These are phyloP conservation scores for Sebastes wilsoni DNA, from an alignment of 2,797 vertebrate genomes.

Conservation along the genomic window DNA sequence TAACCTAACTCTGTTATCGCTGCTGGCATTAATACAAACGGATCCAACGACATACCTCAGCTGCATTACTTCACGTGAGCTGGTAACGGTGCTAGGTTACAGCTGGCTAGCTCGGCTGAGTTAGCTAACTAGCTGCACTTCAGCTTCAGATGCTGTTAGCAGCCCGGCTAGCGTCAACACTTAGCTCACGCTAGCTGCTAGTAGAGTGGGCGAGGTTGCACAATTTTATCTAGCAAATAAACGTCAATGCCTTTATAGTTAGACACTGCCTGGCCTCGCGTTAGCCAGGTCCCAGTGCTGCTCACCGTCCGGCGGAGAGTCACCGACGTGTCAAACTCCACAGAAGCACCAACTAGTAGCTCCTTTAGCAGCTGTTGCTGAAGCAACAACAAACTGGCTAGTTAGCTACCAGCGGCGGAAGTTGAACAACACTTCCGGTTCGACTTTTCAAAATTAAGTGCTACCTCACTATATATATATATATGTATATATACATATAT, in stretches of 20 bases:
- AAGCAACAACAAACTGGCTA: neutral
- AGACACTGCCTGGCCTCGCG: neutral
- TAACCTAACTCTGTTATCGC: neutral
- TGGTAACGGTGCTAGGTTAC: neutral
- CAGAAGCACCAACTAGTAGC: neutral
- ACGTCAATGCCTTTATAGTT: neutral
- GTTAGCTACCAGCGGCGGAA: neutral
- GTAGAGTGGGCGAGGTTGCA: slow-evolving; percentile 25
- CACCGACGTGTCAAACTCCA: neutral
- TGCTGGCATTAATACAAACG: too few species aligned
- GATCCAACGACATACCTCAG: slow-evolving; percentile 31
- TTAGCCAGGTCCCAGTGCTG: neutral
- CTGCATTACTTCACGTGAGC: slow-evolving; percentile 23
- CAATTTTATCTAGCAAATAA: neutral
- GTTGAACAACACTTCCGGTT: slow-evolving; percentile 29
- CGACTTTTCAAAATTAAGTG: slow-evolving; percentile 27
- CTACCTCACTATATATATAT: neutral
- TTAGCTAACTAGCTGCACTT: slow-evolving; percentile 2
- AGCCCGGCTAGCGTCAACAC: neutral
- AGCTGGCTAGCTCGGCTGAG: neutral
- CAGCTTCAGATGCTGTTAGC: neutral
- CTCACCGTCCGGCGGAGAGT: neutral
- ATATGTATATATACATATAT: too few species aligned
- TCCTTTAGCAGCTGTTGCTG: neutral
- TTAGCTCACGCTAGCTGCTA: too few species aligned